Conservation (phyloP, 1,140 invertebrate genomes). For the Saccostrea glomerata region DNA sequence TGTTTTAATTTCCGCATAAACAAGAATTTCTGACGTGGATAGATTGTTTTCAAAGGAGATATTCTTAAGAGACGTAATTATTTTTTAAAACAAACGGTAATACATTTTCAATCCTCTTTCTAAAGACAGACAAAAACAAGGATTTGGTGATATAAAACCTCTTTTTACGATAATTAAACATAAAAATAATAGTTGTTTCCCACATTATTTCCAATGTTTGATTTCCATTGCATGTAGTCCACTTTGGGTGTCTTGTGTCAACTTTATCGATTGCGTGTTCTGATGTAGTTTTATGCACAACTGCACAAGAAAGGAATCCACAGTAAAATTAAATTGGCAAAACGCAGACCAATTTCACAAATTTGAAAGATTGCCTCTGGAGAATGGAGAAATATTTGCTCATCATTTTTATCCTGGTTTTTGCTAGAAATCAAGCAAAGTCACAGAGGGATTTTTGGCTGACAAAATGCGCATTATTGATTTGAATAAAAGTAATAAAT, state of each 20-base stretch:
- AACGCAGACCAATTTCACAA: conserved; percentile 29
- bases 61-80: no score
- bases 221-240: background rate
- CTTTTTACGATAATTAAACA: no score
- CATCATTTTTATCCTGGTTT: background rate
- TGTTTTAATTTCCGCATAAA: no score
- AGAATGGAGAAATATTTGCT: conserved; percentile 29
- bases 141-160: no score
- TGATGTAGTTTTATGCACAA: conserved; percentile 13
- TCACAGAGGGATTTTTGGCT: conserved; percentile 1
- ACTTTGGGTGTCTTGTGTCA: background rate
- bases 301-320: background rate
- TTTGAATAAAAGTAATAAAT: conserved; percentile 24
- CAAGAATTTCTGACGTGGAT: no score
- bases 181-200: background rate
- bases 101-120: no score
- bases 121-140: no score
- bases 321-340: conserved; percentile 13
- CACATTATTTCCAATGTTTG: background rate
- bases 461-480: conserved; percentile 29
- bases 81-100: no score
- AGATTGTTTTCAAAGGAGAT: no score
- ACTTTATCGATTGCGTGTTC: conserved; percentile 10
- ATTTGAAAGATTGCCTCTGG: conserved; percentile 17
- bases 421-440: conserved; percentile 9